These are phyloP conservation scores for Cordylochernes scorpioides DNA, from an alignment of 2,888 invertebrate species.

Conservation along the genomic window DNA sequence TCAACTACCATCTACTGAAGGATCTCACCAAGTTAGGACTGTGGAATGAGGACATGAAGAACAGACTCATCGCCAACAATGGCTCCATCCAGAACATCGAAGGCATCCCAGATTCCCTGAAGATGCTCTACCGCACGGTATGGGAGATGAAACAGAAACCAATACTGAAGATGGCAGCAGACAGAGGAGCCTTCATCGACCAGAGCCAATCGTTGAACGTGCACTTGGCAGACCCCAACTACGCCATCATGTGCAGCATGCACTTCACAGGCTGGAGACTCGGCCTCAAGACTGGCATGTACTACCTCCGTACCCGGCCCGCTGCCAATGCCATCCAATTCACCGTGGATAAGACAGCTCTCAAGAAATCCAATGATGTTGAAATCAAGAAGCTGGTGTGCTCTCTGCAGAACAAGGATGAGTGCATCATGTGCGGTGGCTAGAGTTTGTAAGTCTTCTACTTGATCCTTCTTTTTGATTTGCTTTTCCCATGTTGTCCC, in stretches of 20 bases:
- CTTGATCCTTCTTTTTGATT: too few relatives aligned
- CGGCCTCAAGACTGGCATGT: constrained; percentile 94
- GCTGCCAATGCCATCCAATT: constrained; percentile 91
- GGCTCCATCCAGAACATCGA: constrained; percentile 66
- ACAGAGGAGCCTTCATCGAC: constrained; percentile 90
- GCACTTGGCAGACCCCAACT: constrained; percentile 78
- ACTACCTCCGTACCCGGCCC: constrained; percentile 82
- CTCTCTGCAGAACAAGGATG: constrained; percentile 60
- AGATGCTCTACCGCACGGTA: constrained; percentile 73
- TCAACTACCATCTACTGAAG: constrained; percentile 77
- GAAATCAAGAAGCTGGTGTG: constrained; percentile 36
- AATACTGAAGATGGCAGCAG: constrained; percentile 85
- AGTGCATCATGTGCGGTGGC: constrained; percentile 60
- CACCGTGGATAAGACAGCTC: constrained; percentile 64
- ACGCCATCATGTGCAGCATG: constrained; percentile 80
- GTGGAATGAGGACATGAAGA: constrained; percentile 90
- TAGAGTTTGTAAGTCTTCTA: constrained; percentile 26
- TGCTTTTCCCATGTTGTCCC: too few relatives aligned
- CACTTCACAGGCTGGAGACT: constrained; percentile 93
- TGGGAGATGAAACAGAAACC: constrained; percentile 89
- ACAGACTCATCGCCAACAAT: constrained; percentile 58
- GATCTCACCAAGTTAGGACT: constrained; percentile 69
- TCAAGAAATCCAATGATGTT: constrained; percentile 21
- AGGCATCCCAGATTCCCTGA: constrained; percentile 52
- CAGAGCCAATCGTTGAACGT: constrained; percentile 95